phyloP scores from a whole-genome alignment of 2,113 vertebrate species.

The Odocoileus hemionus region DNA sequence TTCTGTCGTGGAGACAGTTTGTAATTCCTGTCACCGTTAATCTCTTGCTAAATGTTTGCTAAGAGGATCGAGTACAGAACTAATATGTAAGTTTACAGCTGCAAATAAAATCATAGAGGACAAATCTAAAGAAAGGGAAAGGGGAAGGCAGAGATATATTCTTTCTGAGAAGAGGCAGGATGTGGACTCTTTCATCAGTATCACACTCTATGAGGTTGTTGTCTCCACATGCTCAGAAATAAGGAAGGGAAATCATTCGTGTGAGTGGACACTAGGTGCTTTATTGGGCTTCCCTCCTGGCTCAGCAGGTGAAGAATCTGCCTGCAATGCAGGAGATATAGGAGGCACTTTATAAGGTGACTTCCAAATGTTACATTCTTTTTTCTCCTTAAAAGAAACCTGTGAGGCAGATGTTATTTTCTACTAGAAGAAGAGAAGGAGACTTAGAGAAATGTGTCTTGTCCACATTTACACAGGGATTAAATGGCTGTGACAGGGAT shows the following conservation, averaged over 20 bases:
- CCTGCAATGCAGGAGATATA: background rate
- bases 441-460: background rate
- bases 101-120: background rate
- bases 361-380: background rate
- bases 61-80: background rate
- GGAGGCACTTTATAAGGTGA: background rate
- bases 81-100: background rate
- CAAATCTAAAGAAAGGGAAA: background rate
- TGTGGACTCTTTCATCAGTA: background rate
- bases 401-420: background rate
- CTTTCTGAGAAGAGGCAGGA: background rate
- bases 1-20: background rate
- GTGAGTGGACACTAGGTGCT: too few relatives aligned
- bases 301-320: background rate
- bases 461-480: background rate
- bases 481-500: too few relatives aligned
- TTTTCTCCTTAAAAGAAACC: background rate
- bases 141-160: background rate
- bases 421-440: background rate
- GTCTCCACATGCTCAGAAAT: background rate
- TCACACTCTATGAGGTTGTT: background rate
- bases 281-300: background rate
- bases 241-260: background rate
- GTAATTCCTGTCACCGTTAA: background rate
- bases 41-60: slow-evolving; percentile 25